Percentiles rank a stretch among this genome's conserved stretches.
Conservation (phyloP, 2,888 invertebrate species). For the Dicyrtoma fusca region DNA sequence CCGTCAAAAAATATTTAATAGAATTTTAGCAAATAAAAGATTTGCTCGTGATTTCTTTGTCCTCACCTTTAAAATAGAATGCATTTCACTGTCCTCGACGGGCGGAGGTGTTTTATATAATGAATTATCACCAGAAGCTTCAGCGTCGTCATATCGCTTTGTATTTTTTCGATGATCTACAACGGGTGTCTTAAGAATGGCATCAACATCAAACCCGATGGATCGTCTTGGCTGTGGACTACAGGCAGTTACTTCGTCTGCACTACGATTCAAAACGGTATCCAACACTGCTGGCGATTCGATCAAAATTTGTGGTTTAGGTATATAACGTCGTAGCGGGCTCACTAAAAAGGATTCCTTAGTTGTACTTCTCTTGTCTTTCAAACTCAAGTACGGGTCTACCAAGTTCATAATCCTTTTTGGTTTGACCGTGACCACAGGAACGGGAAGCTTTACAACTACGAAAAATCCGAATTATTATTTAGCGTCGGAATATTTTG, state of each 20-base stretch:
- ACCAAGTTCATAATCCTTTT: conserved; percentile 5
- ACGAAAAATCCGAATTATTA: background rate
- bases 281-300: conserved; percentile 3
- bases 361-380: background rate
- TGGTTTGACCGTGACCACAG: conserved; percentile 24
- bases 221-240: conserved; percentile 19
- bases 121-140: conserved; percentile 7
- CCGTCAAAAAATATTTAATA: background rate
- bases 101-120: conserved; percentile 22
- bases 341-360: conserved; percentile 25
- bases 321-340: conserved; percentile 22
- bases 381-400: conserved; percentile 1
- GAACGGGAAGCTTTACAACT: conserved; percentile 1
- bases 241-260: background rate
- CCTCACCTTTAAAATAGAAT: conserved; percentile 53
- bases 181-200: conserved; percentile 47
- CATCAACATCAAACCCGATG: conserved; percentile 40
- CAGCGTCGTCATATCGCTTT: background rate
- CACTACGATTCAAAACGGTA: background rate
- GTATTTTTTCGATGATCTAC: conserved; percentile 45
- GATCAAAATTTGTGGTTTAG: background rate
- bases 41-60: too few relatives aligned
- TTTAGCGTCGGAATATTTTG: too few relatives aligned
- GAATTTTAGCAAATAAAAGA: background rate
- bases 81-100: conserved; percentile 18